These are phyloP conservation scores for Drosophila bocki DNA, from an alignment of 1,140 invertebrate genomes.

Conservation along the genomic window DNA sequence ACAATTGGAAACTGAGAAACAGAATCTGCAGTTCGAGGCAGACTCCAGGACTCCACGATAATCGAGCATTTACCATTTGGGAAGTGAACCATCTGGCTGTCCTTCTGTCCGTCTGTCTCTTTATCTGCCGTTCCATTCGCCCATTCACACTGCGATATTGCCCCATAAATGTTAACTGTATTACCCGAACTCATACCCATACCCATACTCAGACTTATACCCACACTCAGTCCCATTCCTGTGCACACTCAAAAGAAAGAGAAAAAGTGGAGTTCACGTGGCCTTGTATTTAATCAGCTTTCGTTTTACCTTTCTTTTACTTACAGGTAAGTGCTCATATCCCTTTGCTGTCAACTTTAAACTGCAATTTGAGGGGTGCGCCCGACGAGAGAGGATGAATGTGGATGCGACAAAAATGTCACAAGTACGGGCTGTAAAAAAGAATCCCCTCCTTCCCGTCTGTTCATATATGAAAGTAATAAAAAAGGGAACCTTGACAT, in stretches of 20 bases:
- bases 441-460: slow-evolving; percentile 19
- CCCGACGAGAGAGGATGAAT: slow-evolving; percentile 2
- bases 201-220: slow-evolving; percentile 2
- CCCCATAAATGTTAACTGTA: slow-evolving; percentile 73
- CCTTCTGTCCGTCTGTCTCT: slow-evolving; percentile 16
- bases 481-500: slow-evolving; percentile 77
- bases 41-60: slow-evolving; percentile 28
- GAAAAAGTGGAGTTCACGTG: slow-evolving; percentile 18
- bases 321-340: slow-evolving; percentile 79
- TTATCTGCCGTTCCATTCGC: slow-evolving; percentile 44
- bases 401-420: slow-evolving; percentile 36
- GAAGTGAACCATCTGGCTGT: slow-evolving; percentile 59
- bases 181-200: slow-evolving; percentile 42
- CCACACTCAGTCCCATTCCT: slow-evolving; percentile 1
- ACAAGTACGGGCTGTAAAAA: slow-evolving; percentile 66
- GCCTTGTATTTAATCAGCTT: slow-evolving; percentile 75
- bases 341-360: slow-evolving; percentile 73
- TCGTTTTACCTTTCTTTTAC: slow-evolving; percentile 67
- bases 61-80: slow-evolving; percentile 69
- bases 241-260: neutral
- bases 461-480: slow-evolving; percentile 67
- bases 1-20: slow-evolving; percentile 18
- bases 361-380: slow-evolving; percentile 66
- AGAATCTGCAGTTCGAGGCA: neutral
- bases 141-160: slow-evolving; percentile 61